Percentiles rank a stretch among this genome's conserved stretches.
phyloP scores from a whole-genome alignment of 1,140 invertebrate genomes.

The Sycobia sp. region DNA sequence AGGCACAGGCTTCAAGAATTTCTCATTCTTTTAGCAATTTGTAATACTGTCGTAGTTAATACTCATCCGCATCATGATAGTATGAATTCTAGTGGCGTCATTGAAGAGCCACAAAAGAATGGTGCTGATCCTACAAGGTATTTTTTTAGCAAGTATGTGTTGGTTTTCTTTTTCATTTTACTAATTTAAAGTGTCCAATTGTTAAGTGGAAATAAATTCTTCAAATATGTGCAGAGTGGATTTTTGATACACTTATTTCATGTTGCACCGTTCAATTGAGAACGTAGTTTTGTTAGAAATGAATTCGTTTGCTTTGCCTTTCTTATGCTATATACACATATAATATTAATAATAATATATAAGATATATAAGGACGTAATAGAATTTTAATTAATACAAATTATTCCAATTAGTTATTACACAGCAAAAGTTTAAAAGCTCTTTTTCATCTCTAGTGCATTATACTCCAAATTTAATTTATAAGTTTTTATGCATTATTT shows the following conservation, averaged over 20 bases:
- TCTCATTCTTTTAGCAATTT: constrained; percentile 88
- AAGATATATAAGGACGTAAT: too few relatives aligned
- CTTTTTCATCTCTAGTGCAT: too few relatives aligned
- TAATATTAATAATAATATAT: too few relatives aligned
- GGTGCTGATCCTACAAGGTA: constrained; percentile 41
- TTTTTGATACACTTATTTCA: background rate
- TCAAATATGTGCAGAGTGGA: background rate
- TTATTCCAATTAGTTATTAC: too few relatives aligned
- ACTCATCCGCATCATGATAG: constrained; percentile 86
- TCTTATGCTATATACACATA: too few relatives aligned
- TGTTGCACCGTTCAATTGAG: background rate
- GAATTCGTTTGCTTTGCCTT: too few relatives aligned
- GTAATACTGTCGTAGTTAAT: constrained; percentile 95
- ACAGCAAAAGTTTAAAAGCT: too few relatives aligned
- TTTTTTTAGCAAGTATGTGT: constrained; percentile 21
- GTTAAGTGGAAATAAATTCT: background rate
- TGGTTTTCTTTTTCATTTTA: constrained; percentile 3
- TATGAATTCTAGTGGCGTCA: constrained; percentile 81
- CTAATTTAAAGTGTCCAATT: background rate
- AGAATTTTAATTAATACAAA: too few relatives aligned
- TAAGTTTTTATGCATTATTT: too few relatives aligned
- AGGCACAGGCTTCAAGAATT: constrained; percentile 82
- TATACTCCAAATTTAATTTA: too few relatives aligned
- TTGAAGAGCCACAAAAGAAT: constrained; percentile 61
- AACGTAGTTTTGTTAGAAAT: background rate